Evolutionary conservation across 2,113 vertebrate species (phyloP).

Genomic region (Erinaceus europaeus): DNA sequence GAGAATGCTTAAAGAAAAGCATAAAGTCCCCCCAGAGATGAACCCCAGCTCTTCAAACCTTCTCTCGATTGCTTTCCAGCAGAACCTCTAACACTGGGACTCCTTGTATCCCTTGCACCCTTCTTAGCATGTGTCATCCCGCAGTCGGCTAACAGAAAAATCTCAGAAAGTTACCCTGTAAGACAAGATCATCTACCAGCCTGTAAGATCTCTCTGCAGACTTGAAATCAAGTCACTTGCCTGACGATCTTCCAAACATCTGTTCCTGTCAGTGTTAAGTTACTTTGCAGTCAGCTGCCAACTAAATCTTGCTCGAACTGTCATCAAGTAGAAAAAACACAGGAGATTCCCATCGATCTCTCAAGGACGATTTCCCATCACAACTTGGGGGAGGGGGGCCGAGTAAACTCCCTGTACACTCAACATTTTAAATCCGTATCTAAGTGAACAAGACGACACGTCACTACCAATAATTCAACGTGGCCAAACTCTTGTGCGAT

Average conservation of each 20-base stretch:
- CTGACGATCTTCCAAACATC: neutral
- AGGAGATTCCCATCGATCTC: neutral
- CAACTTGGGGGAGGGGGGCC: neutral
- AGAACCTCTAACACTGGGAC: neutral
- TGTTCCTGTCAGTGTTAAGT: constrained; percentile 22
- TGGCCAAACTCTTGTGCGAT: neutral
- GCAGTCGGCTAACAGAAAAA: neutral
- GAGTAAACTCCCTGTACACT: too few species aligned
- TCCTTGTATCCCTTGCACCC: neutral
- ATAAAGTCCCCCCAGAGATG: neutral
- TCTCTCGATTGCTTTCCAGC: constrained; percentile 11
- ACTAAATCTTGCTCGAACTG: constrained; percentile 1
- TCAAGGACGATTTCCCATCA: constrained; percentile 9
- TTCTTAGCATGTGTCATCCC: neutral
- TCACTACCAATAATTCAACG: constrained; percentile 20
- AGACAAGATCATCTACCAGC: constrained; percentile 10
- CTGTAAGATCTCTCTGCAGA: neutral
- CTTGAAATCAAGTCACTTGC: constrained; percentile 1
- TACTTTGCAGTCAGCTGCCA: constrained; percentile 24
- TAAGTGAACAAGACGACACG: constrained; percentile 1
- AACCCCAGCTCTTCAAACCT: neutral
- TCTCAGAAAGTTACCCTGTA: constrained; percentile 21
- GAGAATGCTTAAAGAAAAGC: constrained; percentile 15
- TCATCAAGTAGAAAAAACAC: constrained; percentile 25
- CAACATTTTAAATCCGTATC: constrained; percentile 42